phyloP scores from a whole-genome alignment of 2,113 vertebrate genomes.

The Pongo abelii region DNA sequence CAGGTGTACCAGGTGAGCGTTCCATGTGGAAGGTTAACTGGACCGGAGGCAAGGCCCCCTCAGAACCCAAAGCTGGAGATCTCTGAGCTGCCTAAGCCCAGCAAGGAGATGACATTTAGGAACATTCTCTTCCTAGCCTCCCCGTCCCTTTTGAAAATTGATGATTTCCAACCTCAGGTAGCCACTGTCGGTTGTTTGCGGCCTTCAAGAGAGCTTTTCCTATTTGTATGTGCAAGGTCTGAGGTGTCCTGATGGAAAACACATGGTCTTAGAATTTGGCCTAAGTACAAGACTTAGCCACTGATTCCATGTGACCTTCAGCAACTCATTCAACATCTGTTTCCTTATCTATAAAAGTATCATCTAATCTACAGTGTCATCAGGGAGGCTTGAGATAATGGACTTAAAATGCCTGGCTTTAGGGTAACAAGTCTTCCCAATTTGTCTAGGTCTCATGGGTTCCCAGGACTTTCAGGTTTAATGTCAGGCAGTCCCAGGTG shows the following conservation, averaged over 20 bases:
- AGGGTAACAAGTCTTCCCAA: not conserved
- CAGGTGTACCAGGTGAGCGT: accelerated
- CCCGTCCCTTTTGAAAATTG: not conserved
- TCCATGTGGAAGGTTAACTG: not conserved
- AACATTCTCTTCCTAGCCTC: not conserved
- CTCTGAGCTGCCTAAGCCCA: not conserved
- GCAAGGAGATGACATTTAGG: not conserved
- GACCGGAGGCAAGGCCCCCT: not conserved
- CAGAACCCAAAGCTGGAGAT: not conserved
- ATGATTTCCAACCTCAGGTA: not conserved
- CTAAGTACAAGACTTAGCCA: not conserved
- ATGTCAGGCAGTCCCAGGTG: not conserved
- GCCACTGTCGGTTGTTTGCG: not conserved
- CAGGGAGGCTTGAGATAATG: not conserved
- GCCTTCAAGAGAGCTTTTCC: not conserved
- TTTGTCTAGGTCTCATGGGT: not conserved
- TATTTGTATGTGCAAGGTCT: not conserved
- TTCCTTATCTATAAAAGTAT: not conserved
- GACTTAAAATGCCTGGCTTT: not conserved
- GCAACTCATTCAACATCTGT: not conserved
- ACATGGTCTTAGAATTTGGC: accelerated
- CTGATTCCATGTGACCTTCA: not conserved
- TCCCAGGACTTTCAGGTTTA: not conserved
- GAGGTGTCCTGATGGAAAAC: not conserved
- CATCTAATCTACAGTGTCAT: not conserved